phyloP scores from a whole-genome alignment of 2,888 invertebrate species.

The Drosophila imparisetae region DNA sequence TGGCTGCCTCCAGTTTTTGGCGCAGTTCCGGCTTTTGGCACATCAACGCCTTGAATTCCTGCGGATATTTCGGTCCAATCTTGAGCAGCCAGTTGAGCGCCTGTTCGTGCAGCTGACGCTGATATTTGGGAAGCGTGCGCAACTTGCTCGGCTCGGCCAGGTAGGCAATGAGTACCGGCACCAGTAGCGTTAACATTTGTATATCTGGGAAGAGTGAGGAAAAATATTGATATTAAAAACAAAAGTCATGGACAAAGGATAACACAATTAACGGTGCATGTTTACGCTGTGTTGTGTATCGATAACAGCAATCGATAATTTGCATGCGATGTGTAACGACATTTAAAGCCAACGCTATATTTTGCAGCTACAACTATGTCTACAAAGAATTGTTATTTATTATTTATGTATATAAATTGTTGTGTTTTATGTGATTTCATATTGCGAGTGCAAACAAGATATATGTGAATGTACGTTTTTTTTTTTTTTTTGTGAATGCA shows the following conservation, averaged over 20 bases:
- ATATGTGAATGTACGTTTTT: constrained; percentile 31
- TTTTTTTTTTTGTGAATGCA: constrained; percentile 38
- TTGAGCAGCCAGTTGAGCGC: constrained; percentile 95
- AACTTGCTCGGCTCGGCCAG: constrained; percentile 89
- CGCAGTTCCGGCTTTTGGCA: constrained; percentile 92
- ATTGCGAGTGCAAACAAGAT: constrained; percentile 45
- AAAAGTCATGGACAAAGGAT: background rate
- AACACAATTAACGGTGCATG: constrained; percentile 29
- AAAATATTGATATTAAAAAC: background rate
- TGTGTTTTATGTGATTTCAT: constrained; percentile 31
- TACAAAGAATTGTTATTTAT: constrained; percentile 18
- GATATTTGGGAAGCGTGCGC: constrained; percentile 87
- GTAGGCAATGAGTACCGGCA: constrained; percentile 95
- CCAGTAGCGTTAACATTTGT: constrained; percentile 94
- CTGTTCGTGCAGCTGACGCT: constrained; percentile 92
- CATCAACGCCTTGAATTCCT: constrained; percentile 97
- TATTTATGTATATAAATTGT: constrained; percentile 15
- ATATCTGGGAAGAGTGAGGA: constrained; percentile 87
- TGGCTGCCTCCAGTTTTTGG: constrained; percentile 92
- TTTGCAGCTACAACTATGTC: constrained; percentile 42
- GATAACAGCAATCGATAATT: constrained; percentile 26
- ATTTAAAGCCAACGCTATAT: constrained; percentile 63
- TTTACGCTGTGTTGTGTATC: background rate
- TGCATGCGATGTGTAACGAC: constrained; percentile 63
- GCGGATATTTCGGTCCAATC: constrained; percentile 96